These are phyloP conservation scores for Melinopterus prodromus DNA, from an alignment of 2,888 invertebrate species.

Conservation along the genomic window DNA sequence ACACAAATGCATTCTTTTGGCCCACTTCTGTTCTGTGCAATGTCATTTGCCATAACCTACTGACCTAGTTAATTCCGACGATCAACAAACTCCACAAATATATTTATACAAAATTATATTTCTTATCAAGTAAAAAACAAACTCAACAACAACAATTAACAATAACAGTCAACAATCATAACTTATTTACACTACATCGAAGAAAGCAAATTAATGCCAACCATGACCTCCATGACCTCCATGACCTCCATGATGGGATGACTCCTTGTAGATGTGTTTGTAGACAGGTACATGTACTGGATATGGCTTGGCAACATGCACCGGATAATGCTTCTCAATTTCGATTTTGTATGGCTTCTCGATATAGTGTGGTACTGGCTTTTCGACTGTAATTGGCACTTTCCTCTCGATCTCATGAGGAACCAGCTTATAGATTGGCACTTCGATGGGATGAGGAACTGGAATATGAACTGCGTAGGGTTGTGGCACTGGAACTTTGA, in stretches of 20 bases:
- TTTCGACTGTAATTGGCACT: slow-evolving; percentile 78
- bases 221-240: slow-evolving; percentile 4
- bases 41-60: too few relatives aligned
- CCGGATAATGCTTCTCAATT: slow-evolving; percentile 77
- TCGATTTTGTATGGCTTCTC: slow-evolving; percentile 80
- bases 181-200: slow-evolving; percentile 21
- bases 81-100: background rate
- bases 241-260: slow-evolving; percentile 13
- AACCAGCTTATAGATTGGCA: slow-evolving; percentile 77
- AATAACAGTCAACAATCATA: slow-evolving; percentile 28
- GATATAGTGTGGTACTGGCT: slow-evolving; percentile 74
- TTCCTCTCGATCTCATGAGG: slow-evolving; percentile 77
- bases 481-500: slow-evolving; percentile 77
- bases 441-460: slow-evolving; percentile 76
- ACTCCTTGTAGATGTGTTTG: slow-evolving; percentile 69
- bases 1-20: too few relatives aligned
- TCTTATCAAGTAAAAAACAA: slow-evolving; percentile 14
- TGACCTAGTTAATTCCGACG: background rate
- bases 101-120: background rate
- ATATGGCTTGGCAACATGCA: slow-evolving; percentile 72
- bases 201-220: slow-evolving; percentile 30
- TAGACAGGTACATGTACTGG: slow-evolving; percentile 78
- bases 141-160: slow-evolving; percentile 32
- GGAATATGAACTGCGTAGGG: slow-evolving; percentile 78
- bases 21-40: too few relatives aligned